These are phyloP conservation scores for Ammodytes dubius DNA, from an alignment of 2,113 vertebrate species.

Conservation along the genomic window DNA sequence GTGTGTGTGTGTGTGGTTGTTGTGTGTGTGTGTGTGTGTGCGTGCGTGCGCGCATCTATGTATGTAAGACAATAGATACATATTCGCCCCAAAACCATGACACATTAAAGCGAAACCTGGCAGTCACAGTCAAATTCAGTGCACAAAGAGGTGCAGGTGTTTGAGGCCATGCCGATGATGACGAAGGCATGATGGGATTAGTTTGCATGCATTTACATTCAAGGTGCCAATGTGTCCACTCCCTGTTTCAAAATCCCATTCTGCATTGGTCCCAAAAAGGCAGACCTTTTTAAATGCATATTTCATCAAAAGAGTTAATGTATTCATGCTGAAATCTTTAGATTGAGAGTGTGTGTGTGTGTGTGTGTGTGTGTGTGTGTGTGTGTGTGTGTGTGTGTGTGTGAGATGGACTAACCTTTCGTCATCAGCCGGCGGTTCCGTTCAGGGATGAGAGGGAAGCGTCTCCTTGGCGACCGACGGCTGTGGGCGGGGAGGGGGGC, in stretches of 20 bases:
- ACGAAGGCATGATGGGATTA: neutral
- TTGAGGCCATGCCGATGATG: neutral
- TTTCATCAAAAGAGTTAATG: neutral
- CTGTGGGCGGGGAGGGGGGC: constrained; percentile 42
- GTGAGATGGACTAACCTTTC: constrained; percentile 52
- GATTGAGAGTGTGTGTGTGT: constrained; percentile 6
- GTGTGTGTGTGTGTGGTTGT: neutral
- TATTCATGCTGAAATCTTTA: constrained; percentile 13
- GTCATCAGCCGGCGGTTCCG: constrained; percentile 31
- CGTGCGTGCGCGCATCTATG: neutral
- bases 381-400: constrained; percentile 18
- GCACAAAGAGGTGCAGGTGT: constrained; percentile 30
- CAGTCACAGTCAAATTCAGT: constrained; percentile 1
- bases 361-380: constrained; percentile 21
- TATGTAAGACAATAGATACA: neutral
- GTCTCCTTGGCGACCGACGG: constrained; percentile 72
- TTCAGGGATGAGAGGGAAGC: constrained; percentile 68
- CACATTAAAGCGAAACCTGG: neutral
- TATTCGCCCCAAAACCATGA: neutral
- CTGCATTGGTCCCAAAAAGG: neutral
- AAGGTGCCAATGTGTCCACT: neutral
- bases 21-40: neutral
- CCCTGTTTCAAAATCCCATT: neutral
- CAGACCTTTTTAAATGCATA: constrained; percentile 1
- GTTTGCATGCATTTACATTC: constrained; percentile 67